phyloP scores from a whole-genome alignment of 2,113 vertebrate genomes.

The Nycticryphes semicollaris region DNA sequence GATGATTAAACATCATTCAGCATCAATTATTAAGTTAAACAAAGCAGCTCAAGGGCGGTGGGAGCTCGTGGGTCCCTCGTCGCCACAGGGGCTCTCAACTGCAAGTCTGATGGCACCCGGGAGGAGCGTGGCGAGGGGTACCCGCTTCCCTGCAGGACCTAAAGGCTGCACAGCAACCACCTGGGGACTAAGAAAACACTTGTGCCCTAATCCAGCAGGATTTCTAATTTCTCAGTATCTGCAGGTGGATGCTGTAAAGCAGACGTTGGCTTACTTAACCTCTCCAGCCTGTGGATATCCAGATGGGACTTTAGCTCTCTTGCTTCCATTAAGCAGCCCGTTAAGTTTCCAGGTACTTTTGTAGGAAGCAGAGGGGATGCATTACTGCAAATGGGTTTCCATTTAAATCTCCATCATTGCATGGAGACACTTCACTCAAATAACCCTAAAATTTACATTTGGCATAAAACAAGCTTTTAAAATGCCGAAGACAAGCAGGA shows the following conservation, averaged over 20 bases:
- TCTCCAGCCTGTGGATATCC: neutral
- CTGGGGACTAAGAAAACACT: neutral
- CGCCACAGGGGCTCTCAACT: fast-evolving
- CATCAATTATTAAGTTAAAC: neutral
- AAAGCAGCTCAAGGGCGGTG: neutral
- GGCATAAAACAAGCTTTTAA: neutral
- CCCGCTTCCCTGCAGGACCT: neutral
- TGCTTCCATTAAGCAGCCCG: neutral
- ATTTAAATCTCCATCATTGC: neutral
- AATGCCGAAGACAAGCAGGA: neutral
- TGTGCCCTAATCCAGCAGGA: neutral
- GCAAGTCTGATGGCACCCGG: neutral
- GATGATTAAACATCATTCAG: neutral
- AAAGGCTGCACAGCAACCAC: neutral
- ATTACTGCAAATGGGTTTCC: neutral
- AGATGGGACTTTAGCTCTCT: neutral
- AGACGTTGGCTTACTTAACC: neutral
- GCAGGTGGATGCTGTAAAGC: neutral
- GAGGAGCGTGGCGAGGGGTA: neutral
- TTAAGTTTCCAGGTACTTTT: neutral
- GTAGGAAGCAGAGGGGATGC: neutral
- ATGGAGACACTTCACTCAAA: neutral
- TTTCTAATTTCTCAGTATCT: neutral
- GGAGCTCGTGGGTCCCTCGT: neutral
- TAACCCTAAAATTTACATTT: neutral